Conservation (phyloP, 2,113 vertebrate genomes). For the Chrysochloris asiatica region DNA sequence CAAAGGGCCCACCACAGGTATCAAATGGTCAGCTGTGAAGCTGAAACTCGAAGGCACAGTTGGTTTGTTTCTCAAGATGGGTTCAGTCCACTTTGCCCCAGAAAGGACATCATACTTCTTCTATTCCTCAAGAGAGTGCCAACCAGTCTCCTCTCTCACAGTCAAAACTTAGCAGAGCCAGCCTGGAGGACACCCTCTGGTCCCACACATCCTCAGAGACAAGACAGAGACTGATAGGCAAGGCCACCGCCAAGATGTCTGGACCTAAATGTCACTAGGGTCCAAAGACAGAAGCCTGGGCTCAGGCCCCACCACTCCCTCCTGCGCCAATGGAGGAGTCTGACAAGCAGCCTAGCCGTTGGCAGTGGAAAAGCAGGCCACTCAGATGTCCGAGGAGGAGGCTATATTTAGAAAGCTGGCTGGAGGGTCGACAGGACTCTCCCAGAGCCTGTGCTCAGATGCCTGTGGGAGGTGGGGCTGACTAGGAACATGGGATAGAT, state of each 20-base stretch:
- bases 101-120: neutral
- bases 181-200: neutral
- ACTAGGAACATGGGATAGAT: neutral
- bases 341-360: neutral
- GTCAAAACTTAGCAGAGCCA: neutral
- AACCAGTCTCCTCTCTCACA: neutral
- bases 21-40: neutral
- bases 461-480: neutral
- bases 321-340: neutral
- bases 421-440: neutral
- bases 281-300: neutral
- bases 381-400: neutral
- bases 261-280: neutral
- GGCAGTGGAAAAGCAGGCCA: accelerated
- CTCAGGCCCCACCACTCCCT: neutral
- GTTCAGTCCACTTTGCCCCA: neutral
- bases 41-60: accelerated
- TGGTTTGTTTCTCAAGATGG: neutral
- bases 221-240: neutral
- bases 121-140: neutral
- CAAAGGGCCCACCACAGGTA: neutral
- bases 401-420: constrained; percentile 70
- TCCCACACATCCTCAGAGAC: neutral
- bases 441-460: neutral
- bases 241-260: accelerated